Percentiles rank a stretch among this genome's conserved stretches.
Conservation (phyloP, 2,797 vertebrate genomes). For the Onychomys leucogaster region DNA sequence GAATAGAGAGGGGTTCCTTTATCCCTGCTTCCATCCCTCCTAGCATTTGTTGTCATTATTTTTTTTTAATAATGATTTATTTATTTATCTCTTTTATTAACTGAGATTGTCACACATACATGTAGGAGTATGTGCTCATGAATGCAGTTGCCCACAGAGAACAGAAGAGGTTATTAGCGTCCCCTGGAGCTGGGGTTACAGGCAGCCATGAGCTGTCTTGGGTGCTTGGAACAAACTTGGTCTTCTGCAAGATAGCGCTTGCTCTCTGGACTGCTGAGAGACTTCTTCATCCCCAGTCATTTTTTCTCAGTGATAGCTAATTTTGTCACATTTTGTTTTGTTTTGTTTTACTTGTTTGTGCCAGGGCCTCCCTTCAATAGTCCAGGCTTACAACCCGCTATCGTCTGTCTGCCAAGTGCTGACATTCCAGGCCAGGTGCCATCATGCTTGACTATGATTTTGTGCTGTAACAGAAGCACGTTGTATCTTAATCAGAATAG, state of each 20-base stretch:
- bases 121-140: background rate
- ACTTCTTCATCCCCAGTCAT: background rate
- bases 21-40: background rate
- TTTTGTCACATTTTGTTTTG: background rate
- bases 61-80: background rate
- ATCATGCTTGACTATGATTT: background rate
- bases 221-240: background rate
- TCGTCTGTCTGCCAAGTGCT: background rate
- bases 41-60: background rate
- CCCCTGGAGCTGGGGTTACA: background rate
- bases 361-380: background rate
- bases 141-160: background rate
- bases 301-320: background rate
- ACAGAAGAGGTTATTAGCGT: background rate
- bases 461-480: background rate
- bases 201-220: background rate
- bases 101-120: background rate
- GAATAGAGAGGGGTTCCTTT: background rate
- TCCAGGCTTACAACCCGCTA: background rate
- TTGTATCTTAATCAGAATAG: background rate
- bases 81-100: too few relatives aligned
- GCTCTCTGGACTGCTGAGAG: background rate
- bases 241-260: background rate
- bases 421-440: background rate
- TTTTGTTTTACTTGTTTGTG: background rate